phyloP scores from a whole-genome alignment of 2,888 invertebrate species.

The Chydorus sphaericus region DNA sequence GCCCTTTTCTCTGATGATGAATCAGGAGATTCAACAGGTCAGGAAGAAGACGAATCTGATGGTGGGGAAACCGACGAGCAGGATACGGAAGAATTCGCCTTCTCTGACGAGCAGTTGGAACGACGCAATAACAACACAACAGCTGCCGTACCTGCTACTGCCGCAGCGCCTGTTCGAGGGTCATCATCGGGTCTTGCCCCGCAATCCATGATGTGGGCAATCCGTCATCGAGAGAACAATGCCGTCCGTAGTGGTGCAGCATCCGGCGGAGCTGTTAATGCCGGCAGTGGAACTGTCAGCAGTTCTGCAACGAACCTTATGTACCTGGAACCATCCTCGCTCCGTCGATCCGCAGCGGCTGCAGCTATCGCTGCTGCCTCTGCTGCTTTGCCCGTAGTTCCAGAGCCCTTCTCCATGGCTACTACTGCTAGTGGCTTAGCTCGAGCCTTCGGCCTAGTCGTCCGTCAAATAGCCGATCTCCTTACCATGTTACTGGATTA shows the following conservation, averaged over 20 bases:
- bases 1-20: conserved; percentile 67
- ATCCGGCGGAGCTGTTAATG: conserved; percentile 3
- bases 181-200: conserved; percentile 62
- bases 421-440: conserved; percentile 83
- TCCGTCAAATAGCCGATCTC: conserved; percentile 83
- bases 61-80: conserved; percentile 87
- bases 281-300: neutral
- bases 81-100: conserved; percentile 45
- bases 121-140: conserved; percentile 34
- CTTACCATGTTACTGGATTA: conserved; percentile 55
- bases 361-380: conserved; percentile 49
- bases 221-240: conserved; percentile 51
- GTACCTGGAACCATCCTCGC: conserved; percentile 86
- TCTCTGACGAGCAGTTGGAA: conserved; percentile 76
- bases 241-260: conserved; percentile 10
- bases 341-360: conserved; percentile 56
- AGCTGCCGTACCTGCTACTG: conserved; percentile 20
- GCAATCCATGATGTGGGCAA: conserved; percentile 96
- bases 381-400: conserved; percentile 33
- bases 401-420: conserved; percentile 82
- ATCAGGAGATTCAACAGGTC: conserved; percentile 69
- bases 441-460: conserved; percentile 83
- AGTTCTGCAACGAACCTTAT: conserved; percentile 46
- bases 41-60: conserved; percentile 74
- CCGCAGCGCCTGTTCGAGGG: conserved; percentile 28